These are phyloP conservation scores for Patella vulgata DNA, from an alignment of 1,140 invertebrate species.

Conservation along the genomic window DNA sequence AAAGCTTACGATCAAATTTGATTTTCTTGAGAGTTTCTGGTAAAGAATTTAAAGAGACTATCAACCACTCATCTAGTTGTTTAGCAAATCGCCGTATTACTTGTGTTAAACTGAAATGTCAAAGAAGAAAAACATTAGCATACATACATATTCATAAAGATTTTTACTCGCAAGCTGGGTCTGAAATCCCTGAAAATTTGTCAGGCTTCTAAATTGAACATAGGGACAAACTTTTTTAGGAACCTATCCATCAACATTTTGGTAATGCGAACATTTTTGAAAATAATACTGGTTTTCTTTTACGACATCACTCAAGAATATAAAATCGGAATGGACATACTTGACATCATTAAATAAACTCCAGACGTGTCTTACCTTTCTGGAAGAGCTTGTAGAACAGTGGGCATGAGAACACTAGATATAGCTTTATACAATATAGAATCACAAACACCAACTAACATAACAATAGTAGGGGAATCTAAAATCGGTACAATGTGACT, in stretches of 20 bases:
- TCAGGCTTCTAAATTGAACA: no score
- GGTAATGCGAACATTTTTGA: no score
- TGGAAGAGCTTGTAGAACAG: slow-evolving; percentile 67
- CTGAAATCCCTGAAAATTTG: no score
- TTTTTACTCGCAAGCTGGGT: no score
- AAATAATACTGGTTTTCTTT: no score
- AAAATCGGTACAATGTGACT: slow-evolving; percentile 68
- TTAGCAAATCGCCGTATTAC: slow-evolving; percentile 61
- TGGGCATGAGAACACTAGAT: slow-evolving; percentile 69
- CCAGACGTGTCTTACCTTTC: slow-evolving; percentile 63
- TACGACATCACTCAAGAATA: no score
- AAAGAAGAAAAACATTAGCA: no score
- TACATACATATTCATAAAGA: no score
- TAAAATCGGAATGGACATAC: no score
- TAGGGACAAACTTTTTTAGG: no score
- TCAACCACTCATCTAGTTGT: slow-evolving; percentile 62
- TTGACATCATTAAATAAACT: no score
- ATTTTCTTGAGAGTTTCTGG: slow-evolving; percentile 55
- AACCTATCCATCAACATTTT: no score
- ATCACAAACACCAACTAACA: slow-evolving; percentile 71
- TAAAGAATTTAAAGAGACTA: slow-evolving; percentile 50
- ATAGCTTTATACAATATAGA: slow-evolving; percentile 71
- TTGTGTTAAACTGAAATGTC: slow-evolving; percentile 58
- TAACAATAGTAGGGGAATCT: slow-evolving; percentile 65
- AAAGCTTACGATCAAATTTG: slow-evolving; percentile 67